Evolutionary conservation across 2,888 invertebrate species (phyloP).

Genomic region (Chalcis sispes): DNA sequence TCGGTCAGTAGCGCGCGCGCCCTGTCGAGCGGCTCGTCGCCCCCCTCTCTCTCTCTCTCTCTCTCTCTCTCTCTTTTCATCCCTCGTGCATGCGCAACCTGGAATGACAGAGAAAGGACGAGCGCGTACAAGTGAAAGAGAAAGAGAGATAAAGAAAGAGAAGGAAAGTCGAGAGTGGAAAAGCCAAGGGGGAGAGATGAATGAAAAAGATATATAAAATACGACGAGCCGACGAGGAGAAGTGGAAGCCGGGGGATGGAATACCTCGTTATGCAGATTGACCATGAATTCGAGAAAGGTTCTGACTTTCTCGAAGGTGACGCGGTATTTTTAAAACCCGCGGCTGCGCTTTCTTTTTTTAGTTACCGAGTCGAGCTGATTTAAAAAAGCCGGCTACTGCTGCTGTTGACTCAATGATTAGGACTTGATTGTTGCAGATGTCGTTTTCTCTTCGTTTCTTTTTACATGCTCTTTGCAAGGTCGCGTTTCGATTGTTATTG

Average conservation of each 20-base stretch:
- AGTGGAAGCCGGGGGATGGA: neutral
- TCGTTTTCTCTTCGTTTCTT: neutral
- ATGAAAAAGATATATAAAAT: too few species aligned
- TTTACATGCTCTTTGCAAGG: neutral
- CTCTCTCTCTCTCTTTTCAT: too few species aligned
- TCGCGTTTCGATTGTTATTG: too few species aligned
- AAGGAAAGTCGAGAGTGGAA: conserved; percentile 49
- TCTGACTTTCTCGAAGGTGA: conserved; percentile 25
- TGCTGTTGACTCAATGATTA: conserved; percentile 27
- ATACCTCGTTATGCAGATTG: conserved; percentile 45
- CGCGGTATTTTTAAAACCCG: conserved; percentile 35
- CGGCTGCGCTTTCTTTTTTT: conserved; percentile 9
- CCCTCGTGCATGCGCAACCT: too few species aligned
- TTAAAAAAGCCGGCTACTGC: too few species aligned
- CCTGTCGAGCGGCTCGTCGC: too few species aligned
- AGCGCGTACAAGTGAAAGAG: too few species aligned
- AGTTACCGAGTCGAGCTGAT: neutral
- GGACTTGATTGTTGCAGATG: conserved; percentile 2
- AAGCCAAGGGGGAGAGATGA: conserved; percentile 44
- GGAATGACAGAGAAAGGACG: too few species aligned
- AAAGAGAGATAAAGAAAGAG: conserved; percentile 32
- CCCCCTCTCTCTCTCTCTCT: too few species aligned
- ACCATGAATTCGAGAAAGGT: conserved; percentile 41
- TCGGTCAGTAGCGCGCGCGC: conserved; percentile 38
- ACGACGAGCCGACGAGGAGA: neutral